Conservation (phyloP, 2,888 invertebrate genomes). For the Ochropleura leucogaster region DNA sequence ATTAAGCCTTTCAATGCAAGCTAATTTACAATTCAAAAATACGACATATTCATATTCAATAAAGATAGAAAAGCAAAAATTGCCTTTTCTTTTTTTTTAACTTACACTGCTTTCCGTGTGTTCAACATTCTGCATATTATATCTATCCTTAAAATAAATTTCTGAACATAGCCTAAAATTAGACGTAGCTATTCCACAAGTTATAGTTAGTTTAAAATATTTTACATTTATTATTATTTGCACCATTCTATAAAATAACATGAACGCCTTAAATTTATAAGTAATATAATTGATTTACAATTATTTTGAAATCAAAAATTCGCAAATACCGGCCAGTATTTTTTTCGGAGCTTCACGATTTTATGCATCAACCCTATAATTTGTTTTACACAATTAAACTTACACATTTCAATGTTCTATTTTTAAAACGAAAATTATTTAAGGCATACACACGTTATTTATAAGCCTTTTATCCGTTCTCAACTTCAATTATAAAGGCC, state of each 20-base stretch:
- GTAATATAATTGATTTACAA: slow-evolving; percentile 1
- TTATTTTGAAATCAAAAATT: background rate
- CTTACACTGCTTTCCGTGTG: background rate
- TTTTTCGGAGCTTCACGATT: background rate
- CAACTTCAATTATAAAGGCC: slow-evolving; percentile 35
- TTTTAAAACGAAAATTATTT: slow-evolving; percentile 13
- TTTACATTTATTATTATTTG: slow-evolving; percentile 59
- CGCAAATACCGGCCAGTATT: background rate
- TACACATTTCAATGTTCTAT: background rate
- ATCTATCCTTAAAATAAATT: background rate
- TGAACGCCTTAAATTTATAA: slow-evolving; percentile 33
- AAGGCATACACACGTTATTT: slow-evolving; percentile 30
- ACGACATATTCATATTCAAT: background rate
- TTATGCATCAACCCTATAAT: background rate
- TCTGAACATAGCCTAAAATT: background rate
- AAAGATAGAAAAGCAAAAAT: background rate
- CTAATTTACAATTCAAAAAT: slow-evolving; percentile 16
- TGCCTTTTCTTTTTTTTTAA: background rate
- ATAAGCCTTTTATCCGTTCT: slow-evolving; percentile 29
- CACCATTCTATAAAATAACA: slow-evolving; percentile 49
- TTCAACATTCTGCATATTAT: background rate
- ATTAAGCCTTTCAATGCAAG: background rate
- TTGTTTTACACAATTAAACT: background rate
- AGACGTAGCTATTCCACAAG: slow-evolving; percentile 4
- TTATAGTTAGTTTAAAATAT: slow-evolving; percentile 38